Evolutionary conservation across 2,797 vertebrate species (phyloP), one percentile per base, ranked within the genome.

Genomic region (Lacerta bilineata): DNA sequence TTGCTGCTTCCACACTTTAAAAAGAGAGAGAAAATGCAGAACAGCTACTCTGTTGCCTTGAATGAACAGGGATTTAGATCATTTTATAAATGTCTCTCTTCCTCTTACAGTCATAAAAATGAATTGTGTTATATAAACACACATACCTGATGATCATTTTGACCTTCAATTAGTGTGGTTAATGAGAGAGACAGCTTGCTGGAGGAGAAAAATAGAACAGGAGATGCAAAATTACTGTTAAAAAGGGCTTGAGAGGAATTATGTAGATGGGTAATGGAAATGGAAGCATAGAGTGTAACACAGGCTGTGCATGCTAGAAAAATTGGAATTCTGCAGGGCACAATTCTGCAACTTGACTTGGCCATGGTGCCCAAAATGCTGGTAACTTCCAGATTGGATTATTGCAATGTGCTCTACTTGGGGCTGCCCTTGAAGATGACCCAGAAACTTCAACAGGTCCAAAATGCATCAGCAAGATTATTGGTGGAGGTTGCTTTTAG

Each of bases 81-180:
- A 8, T 80, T 50, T 74, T 80, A 46, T 23, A 85, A 84, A 66
- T 80, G 33, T 6, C 50, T 64, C 25, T 74, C 8, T 41, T 74
- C 79, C 50, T 39, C 4, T 55, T 88, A 50, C 77, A 6, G 39
- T 27, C 20, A 46, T 80, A 66, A 88, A 74, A 85, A 29, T 8
- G 15, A 8, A 4, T 33, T 61, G 23, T 4, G 25, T 18, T 55
- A 27, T 68, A 50, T 15, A 50, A 36, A 78, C 29, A 68, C 23
- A 77, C 29, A 80, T 25, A 88, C 50, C 50, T 64, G 76, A 46
- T 61, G 82, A 39, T 84, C 17, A 33, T 55, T 88, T 84, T 79
- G 83, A 72, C 46, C 55, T 88, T 84, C 83, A 61, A 80, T 89
- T 80, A 85, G 50, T 36, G 23, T 85, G 68, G 69, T 17, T 85